A percentile compares a stretch with the other conserved stretches of the same genome.
Conservation (phyloP, 1,140 invertebrate genomes). For the Babylonia areolata region DNA sequence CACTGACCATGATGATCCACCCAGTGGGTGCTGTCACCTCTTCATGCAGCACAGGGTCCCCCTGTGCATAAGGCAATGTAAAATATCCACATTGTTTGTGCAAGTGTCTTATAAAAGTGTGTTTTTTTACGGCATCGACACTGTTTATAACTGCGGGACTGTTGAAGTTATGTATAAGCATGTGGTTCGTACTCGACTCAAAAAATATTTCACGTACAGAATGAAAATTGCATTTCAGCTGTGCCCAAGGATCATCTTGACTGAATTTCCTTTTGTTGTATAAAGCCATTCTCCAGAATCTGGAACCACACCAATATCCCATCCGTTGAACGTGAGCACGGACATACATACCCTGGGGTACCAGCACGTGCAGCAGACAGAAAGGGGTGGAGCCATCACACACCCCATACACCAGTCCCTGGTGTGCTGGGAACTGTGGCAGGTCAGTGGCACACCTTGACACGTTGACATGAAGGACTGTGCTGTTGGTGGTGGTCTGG, state of each 20-base stretch:
- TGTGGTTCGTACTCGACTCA: neutral
- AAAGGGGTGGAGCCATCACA: too few species aligned
- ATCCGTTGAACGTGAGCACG: neutral
- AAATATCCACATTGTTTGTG: neutral
- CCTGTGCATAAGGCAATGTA: neutral
- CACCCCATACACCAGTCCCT: neutral
- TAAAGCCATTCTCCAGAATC: neutral
- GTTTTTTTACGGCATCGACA: neutral
- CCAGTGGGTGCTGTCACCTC: neutral
- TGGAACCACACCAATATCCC: neutral
- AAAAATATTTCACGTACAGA: neutral
- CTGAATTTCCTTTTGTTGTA: too few species aligned
- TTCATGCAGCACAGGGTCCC: neutral
- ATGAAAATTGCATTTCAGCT: neutral
- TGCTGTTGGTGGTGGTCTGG: neutral
- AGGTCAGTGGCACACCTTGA: neutral
- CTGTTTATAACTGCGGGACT: neutral
- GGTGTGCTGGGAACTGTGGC: neutral
- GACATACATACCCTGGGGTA: too few species aligned
- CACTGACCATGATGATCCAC: neutral
- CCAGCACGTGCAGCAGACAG: too few species aligned
- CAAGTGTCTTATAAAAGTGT: neutral
- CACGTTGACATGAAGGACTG: neutral
- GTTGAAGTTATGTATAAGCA: neutral
- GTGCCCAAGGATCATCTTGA: neutral